Evolutionary conservation across 2,113 vertebrate species (phyloP).

Genomic region (Callospermophilus lateralis): DNA sequence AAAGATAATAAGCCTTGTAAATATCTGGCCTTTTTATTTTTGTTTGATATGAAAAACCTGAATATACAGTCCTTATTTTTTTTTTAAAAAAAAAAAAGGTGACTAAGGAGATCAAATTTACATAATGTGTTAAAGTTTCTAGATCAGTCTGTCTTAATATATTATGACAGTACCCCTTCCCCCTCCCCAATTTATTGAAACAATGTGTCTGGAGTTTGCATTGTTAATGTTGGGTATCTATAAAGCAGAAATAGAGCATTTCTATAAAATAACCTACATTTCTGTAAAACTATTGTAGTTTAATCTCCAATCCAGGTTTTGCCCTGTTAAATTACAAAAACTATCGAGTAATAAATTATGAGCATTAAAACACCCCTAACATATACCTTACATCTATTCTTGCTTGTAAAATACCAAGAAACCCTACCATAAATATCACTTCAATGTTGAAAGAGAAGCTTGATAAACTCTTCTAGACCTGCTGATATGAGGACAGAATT

Average conservation of each 20-base stretch:
- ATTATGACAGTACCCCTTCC: background rate
- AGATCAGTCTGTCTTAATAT: background rate
- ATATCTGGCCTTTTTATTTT: background rate
- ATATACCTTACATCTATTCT: background rate
- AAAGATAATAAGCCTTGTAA: background rate
- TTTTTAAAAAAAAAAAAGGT: background rate
- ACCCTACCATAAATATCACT: background rate
- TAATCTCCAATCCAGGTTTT: background rate
- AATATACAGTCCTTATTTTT: background rate
- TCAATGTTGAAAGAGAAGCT: background rate
- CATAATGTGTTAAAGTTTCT: background rate
- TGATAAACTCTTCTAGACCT: background rate
- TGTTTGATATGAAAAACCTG: background rate
- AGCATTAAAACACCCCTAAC: background rate
- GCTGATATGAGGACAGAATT: background rate
- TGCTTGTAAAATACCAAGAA: background rate
- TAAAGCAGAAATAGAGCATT: background rate
- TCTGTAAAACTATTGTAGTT: background rate
- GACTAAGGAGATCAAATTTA: background rate
- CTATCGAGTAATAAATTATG: background rate
- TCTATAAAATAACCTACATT: background rate
- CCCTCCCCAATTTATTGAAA: background rate
- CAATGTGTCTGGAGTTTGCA: background rate
- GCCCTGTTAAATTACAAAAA: background rate
- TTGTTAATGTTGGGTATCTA: background rate